phyloP scores from a whole-genome alignment of 1,140 invertebrate genomes.

The Bombus pyrosoma region DNA sequence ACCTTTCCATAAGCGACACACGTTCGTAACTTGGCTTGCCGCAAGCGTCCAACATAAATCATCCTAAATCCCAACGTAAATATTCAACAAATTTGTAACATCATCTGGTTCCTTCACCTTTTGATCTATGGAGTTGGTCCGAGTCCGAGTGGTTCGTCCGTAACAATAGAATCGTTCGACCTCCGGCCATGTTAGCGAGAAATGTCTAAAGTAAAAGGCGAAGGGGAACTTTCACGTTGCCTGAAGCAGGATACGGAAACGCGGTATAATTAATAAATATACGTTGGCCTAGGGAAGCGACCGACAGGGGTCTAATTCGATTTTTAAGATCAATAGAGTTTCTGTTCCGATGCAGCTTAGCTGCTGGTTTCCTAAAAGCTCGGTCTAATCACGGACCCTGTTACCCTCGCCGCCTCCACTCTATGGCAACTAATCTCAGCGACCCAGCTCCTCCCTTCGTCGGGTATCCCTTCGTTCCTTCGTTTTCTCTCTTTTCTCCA shows the following conservation, averaged over 20 bases:
- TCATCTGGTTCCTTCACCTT: too few relatives aligned
- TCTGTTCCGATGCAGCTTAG: neutral
- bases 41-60: too few relatives aligned
- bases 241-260: neutral
- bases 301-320: conserved; percentile 38
- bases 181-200: neutral
- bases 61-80: too few relatives aligned
- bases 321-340: conserved; percentile 46
- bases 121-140: too few relatives aligned
- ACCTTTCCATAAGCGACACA: too few relatives aligned
- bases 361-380: conserved; percentile 41
- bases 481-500: conserved; percentile 9
- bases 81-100: too few relatives aligned
- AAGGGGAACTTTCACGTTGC: neutral
- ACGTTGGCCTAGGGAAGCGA: neutral
- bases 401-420: conserved; percentile 30
- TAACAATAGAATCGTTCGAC: too few relatives aligned
- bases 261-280: conserved; percentile 20
- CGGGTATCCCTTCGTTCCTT: conserved; percentile 7
- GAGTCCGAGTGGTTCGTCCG: too few relatives aligned
- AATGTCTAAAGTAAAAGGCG: neutral
- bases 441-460: neutral
- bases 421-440: conserved; percentile 57
- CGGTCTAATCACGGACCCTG: conserved; percentile 39
- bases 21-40: too few relatives aligned